Percentiles rank a stretch among this genome's conserved stretches.
Evolutionary conservation across 2,888 invertebrate genomes (phyloP).

Genomic region (Apodemia mormo): DNA sequence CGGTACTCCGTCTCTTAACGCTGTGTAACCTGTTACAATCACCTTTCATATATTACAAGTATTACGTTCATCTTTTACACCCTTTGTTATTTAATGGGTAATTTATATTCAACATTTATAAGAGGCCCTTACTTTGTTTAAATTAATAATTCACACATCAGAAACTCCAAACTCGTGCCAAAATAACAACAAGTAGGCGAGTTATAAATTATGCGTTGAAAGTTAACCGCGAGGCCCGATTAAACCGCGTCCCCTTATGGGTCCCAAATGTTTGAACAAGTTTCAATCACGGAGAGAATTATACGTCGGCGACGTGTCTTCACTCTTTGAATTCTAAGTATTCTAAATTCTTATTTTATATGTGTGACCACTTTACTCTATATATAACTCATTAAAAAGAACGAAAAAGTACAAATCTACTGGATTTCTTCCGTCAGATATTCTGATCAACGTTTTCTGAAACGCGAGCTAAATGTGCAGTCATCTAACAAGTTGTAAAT

Average conservation of each 20-base stretch:
- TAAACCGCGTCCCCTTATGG: background rate
- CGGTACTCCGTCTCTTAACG: no score
- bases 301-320: background rate
- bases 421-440: no score
- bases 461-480: no score
- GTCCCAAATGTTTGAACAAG: background rate
- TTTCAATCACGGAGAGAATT: background rate
- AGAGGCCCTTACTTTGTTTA: background rate
- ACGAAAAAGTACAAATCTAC: no score
- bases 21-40: no score
- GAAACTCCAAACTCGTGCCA: conserved; percentile 3
- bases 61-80: background rate
- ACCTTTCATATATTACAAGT: background rate
- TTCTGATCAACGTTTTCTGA: no score
- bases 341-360: no score
- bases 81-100: conserved; percentile 2
- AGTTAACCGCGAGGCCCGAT: conserved; percentile 5
- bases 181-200: conserved; percentile 15
- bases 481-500: no score
- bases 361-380: no score
- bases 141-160: background rate
- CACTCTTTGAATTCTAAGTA: background rate
- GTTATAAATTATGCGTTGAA: conserved; percentile 12
- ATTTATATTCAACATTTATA: conserved; percentile 10
- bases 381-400: no score